phyloP scores from a whole-genome alignment of 2,797 vertebrate genomes.

The Sebastiscus albofasciatus region DNA sequence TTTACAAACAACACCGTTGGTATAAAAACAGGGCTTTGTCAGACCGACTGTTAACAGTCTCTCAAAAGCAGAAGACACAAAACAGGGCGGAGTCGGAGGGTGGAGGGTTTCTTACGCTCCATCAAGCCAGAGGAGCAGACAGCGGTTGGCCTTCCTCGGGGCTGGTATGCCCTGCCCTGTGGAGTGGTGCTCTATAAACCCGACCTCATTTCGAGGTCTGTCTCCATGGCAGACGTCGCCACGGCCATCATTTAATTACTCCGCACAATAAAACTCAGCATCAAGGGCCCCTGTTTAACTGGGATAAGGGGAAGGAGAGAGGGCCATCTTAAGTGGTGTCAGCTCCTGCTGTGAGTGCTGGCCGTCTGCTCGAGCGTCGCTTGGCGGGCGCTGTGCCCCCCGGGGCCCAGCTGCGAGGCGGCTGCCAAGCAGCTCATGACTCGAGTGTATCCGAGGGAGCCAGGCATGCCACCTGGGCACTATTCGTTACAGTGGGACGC shows the following conservation, averaged over 20 bases:
- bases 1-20: background rate
- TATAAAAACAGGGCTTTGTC: constrained; percentile 19
- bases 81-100: background rate
- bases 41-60: constrained; percentile 20
- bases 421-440: constrained; percentile 43
- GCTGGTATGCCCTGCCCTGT: constrained; percentile 50
- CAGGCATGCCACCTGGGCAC: constrained; percentile 63
- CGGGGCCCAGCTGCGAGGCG: constrained; percentile 53
- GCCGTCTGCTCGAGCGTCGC: constrained; percentile 46
- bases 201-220: constrained; percentile 52
- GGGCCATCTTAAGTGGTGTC: constrained; percentile 55
- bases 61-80: constrained; percentile 25
- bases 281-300: constrained; percentile 64
- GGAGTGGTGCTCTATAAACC: constrained; percentile 60
- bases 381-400: constrained; percentile 49
- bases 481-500: constrained; percentile 55
- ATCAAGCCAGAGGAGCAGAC: constrained; percentile 37
- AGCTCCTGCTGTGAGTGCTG: constrained; percentile 61
- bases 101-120: constrained; percentile 30
- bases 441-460: constrained; percentile 41
- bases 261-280: constrained; percentile 71
- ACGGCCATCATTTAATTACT: constrained; percentile 71
- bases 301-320: constrained; percentile 30
- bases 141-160: constrained; percentile 25
- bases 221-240: constrained; percentile 61